Evolutionary conservation across 2,113 vertebrate species (phyloP).

Genomic region (Paedocypris sp.): DNA sequence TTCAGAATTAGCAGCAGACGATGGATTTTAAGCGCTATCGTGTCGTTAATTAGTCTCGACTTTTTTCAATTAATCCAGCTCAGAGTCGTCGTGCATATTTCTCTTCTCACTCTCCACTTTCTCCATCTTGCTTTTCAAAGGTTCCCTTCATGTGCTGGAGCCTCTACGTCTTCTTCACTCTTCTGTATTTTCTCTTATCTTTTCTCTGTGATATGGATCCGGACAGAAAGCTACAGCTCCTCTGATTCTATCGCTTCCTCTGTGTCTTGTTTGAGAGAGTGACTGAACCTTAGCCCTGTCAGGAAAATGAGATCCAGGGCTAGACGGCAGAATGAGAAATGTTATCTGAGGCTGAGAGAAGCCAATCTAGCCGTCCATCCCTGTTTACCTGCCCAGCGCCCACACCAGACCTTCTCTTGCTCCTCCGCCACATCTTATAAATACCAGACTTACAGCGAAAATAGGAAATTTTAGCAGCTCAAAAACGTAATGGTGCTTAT

Average conservation of each 20-base stretch:
- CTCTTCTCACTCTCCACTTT: not conserved
- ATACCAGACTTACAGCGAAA: too few relatives aligned
- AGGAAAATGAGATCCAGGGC: slow-evolving; percentile 21
- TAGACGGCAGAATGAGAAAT: slow-evolving; percentile 12
- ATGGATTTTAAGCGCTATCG: too few relatives aligned
- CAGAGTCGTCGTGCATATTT: not conserved
- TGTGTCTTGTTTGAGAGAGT: slow-evolving; percentile 8
- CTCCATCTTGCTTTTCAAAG: slow-evolving; percentile 6
- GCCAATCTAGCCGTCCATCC: not conserved
- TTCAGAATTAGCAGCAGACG: too few relatives aligned
- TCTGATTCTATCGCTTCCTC: slow-evolving; percentile 3
- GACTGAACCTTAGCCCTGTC: slow-evolving; percentile 16
- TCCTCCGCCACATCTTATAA: too few relatives aligned
- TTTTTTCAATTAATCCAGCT: not conserved
- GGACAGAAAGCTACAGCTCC: slow-evolving; percentile 5
- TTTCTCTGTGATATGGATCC: slow-evolving; percentile 10
- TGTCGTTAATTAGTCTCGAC: too few relatives aligned
- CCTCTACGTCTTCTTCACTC: slow-evolving; percentile 4
- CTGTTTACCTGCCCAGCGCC: slow-evolving; percentile 24
- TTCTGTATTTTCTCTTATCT: slow-evolving; percentile 21
- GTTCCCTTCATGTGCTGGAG: not conserved
- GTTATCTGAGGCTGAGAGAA: slow-evolving; percentile 11
- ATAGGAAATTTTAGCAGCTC: too few relatives aligned
- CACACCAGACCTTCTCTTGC: not conserved
- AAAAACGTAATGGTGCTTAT: too few relatives aligned